Percentiles rank a stretch among this genome's conserved stretches.
Conservation (phyloP, 1,140 invertebrate species). For the Aphidius gifuensis region DNA sequence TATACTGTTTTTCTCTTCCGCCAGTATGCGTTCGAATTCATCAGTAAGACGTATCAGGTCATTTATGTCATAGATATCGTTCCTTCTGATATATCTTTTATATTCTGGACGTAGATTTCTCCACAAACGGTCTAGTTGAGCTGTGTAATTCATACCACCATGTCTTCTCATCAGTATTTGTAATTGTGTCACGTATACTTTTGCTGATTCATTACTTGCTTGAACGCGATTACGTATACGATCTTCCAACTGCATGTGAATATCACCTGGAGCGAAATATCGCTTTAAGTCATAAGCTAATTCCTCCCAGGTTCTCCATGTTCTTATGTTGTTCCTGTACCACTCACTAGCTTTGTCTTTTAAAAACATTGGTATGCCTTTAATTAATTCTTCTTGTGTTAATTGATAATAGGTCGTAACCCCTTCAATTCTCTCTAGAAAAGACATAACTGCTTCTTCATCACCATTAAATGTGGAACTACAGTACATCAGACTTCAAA, state of each 20-base stretch:
- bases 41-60: not conserved
- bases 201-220: not conserved
- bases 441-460: not conserved
- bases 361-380: not conserved
- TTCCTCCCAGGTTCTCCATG: not conserved
- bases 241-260: not conserved
- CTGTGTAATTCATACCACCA: not conserved
- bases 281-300: not conserved
- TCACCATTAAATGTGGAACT: not conserved
- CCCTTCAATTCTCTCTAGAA: not conserved
- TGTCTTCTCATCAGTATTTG: constrained; percentile 7
- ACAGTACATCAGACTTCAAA: too few relatives aligned
- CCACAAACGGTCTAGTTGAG: not conserved
- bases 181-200: not conserved
- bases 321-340: not conserved
- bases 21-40: not conserved
- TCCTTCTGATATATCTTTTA: not conserved
- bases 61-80: not conserved
- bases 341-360: not conserved
- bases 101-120: not conserved
- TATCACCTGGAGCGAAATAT: not conserved
- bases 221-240: not conserved
- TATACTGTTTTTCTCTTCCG: not conserved
- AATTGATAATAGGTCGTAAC: not conserved
- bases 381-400: not conserved